These are phyloP conservation scores for Eutrigla gurnardus DNA, from an alignment of 2,797 vertebrate species.

Conservation along the genomic window DNA sequence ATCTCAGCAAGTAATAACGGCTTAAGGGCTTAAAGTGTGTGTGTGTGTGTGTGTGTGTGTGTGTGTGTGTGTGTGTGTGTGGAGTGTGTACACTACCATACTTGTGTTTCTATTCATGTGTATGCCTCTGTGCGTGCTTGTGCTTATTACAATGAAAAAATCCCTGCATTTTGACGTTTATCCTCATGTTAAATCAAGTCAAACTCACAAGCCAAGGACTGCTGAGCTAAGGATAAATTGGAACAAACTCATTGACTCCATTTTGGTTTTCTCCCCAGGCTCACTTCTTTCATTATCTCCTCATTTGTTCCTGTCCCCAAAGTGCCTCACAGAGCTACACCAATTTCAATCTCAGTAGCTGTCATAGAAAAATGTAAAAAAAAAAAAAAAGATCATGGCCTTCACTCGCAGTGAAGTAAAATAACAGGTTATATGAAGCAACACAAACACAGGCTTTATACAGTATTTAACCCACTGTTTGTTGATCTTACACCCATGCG, in stretches of 20 bases:
- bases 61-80: not conserved
- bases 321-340: slow-evolving; percentile 47
- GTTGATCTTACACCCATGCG: not conserved
- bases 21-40: slow-evolving; percentile 5
- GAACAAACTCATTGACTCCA: slow-evolving; percentile 70
- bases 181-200: slow-evolving; percentile 74
- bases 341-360: slow-evolving; percentile 69
- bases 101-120: slow-evolving; percentile 8
- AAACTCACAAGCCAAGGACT: slow-evolving; percentile 58
- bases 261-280: slow-evolving; percentile 75
- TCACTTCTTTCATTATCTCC: slow-evolving; percentile 76
- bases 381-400: slow-evolving; percentile 29
- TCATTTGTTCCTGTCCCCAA: slow-evolving; percentile 77
- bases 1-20: slow-evolving; percentile 6
- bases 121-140: slow-evolving; percentile 26
- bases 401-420: slow-evolving; percentile 26
- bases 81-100: not conserved
- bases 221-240: slow-evolving; percentile 76
- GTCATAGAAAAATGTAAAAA: slow-evolving; percentile 58
- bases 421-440: slow-evolving; percentile 11
- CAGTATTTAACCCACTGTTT: not conserved
- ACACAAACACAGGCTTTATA: not conserved
- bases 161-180: slow-evolving; percentile 60
- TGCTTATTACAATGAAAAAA: slow-evolving; percentile 56
- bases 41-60: not conserved